Evolutionary conservation across 2,113 vertebrate species (phyloP).

Genomic region (Sinocyclocheilus grahami): DNA sequence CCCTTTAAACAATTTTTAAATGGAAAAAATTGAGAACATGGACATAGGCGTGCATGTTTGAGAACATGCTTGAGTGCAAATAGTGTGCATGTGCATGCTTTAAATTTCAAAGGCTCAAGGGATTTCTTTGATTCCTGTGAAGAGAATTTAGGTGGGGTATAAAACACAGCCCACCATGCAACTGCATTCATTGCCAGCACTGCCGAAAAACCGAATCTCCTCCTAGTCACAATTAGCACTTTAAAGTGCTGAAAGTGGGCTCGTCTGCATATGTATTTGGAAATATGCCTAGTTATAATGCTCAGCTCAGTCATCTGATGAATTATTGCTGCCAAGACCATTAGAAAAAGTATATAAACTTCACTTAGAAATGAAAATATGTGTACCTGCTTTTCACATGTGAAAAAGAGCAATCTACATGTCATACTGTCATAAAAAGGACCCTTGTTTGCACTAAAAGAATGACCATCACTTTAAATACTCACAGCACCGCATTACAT

Average conservation of each 20-base stretch:
- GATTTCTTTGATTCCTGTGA: slow-evolving; percentile 57
- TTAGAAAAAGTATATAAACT: not conserved
- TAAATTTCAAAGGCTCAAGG: slow-evolving; percentile 59
- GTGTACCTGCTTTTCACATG: not conserved
- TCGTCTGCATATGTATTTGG: not conserved
- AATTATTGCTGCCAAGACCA: not conserved
- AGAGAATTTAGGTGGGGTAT: slow-evolving; percentile 30
- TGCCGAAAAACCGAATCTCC: not conserved
- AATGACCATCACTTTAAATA: not conserved
- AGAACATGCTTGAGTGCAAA: too few relatives aligned
- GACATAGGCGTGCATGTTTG: too few relatives aligned
- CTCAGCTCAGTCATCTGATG: not conserved
- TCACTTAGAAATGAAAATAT: not conserved
- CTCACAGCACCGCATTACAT: not conserved
- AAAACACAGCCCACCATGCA: slow-evolving; percentile 13
- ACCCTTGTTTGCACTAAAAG: not conserved
- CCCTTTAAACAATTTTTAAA: not conserved
- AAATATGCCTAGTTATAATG: slow-evolving; percentile 11
- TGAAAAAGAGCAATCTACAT: not conserved
- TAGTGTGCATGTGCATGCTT: too few relatives aligned
- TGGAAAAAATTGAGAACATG: not conserved
- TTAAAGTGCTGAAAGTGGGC: not conserved
- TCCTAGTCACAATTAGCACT: not conserved
- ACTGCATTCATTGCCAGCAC: not conserved
- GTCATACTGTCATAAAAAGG: not conserved